Conservation (phyloP, 1,140 invertebrate genomes). For the Agrypnia vestita region DNA sequence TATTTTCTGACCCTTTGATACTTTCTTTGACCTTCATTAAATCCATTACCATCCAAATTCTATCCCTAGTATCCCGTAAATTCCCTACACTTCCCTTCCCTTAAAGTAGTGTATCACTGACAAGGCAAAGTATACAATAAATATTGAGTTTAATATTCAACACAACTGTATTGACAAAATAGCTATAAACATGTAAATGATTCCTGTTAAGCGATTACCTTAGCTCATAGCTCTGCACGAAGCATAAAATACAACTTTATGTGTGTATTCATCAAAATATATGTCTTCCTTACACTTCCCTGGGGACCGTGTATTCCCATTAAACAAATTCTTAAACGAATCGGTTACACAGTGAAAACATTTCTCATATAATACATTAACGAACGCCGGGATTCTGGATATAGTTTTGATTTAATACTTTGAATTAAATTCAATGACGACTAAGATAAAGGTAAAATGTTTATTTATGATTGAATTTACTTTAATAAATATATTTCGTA, state of each 20-base stretch:
- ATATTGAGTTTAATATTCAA: not conserved
- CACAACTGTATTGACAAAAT: slow-evolving; percentile 14
- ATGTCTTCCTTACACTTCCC: slow-evolving; percentile 26
- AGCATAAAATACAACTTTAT: not conserved
- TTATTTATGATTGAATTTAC: slow-evolving; percentile 37
- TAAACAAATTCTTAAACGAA: slow-evolving; percentile 16
- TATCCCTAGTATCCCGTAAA: too few species aligned
- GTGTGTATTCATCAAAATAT: slow-evolving; percentile 41
- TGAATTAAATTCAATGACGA: slow-evolving; percentile 24
- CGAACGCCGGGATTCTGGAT: not conserved
- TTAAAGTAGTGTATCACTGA: too few species aligned
- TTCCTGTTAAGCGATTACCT: slow-evolving; percentile 21
- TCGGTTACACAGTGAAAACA: slow-evolving; percentile 14
- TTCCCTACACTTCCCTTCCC: too few species aligned
- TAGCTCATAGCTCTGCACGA: not conserved
- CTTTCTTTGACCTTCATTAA: too few species aligned
- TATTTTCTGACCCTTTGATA: too few species aligned
- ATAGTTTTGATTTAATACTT: slow-evolving; percentile 12
- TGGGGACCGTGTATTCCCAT: not conserved
- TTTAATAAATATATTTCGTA: slow-evolving; percentile 22
- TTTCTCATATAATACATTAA: not conserved
- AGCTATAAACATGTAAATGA: slow-evolving; percentile 21
- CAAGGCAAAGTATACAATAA: too few species aligned
- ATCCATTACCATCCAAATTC: too few species aligned
- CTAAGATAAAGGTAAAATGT: slow-evolving; percentile 33